Base-by-base conservation (phyloP, 2,113 vertebrate genomes). In the Rhinopithecus roxellana region DNA sequence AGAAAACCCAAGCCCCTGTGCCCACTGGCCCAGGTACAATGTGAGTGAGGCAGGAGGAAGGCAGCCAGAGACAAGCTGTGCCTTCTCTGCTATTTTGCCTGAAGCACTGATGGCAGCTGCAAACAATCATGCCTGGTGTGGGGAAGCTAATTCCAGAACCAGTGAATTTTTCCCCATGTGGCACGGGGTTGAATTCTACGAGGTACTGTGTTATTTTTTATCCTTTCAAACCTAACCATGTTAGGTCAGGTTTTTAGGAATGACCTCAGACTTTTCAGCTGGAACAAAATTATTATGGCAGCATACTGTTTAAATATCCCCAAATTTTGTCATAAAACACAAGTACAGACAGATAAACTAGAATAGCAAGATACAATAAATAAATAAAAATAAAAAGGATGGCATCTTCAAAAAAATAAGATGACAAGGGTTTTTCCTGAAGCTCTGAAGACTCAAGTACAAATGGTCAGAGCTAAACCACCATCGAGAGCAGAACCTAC, bases 171-270 rank as follows among this genome's bases (percentile, higher is more conserved):
- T 43, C 27, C 48, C 61, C 48, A 32, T 27, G 82, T 57, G 85
- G 70, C 77, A 70, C 6, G 1, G 25, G 23, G 72, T 48, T 93
- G 18, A 88, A 55, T 61, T 91, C 81, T 85, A 10, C 12, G 40
- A 80, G 13, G 8, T 23, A 18, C 61, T 91, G 27, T 79, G 86
- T 88, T 83, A 48, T 84, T 74, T 93, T 43, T 40, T 13, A 69
- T 32, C 30, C 20, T 84, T 93, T 22, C 59, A 85, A 55, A 96
- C 17, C 55, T 78, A 80, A 77, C 61, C 25, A 5, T 90, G 43
- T 95, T 43, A 67, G 61, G 81, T 74, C 20, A 93, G 59, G 27
- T 91, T 96, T 94, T 87, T n/a, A 38, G 83, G 88, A 70, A 9
- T 70, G 40, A 91, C 30, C 77, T 77, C 35, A 74, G 83, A 89